Evolutionary conservation across 2,113 vertebrate species (phyloP).

Genomic region (Pelecanus crispus): DNA sequence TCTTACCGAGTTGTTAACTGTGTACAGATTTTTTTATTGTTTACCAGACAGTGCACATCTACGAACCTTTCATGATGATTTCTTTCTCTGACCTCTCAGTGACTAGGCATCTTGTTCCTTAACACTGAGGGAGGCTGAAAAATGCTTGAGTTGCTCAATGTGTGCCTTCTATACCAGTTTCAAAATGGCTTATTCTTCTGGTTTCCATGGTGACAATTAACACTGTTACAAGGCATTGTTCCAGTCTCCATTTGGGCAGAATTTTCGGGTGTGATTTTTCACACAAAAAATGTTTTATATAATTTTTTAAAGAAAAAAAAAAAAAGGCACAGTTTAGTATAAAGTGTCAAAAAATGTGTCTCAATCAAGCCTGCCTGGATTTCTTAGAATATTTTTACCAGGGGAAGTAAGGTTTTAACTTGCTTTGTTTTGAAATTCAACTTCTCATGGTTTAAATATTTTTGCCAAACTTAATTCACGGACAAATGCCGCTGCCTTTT

Average conservation of each 20-base stretch:
- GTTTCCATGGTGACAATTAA: constrained; percentile 98
- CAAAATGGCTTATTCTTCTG: constrained; percentile 97
- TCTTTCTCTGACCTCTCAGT: constrained; percentile 84
- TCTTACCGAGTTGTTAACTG: constrained; percentile 67
- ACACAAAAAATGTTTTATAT: constrained; percentile 48
- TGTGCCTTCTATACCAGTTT: constrained; percentile 88
- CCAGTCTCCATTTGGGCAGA: constrained; percentile 83
- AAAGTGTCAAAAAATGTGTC: constrained; percentile 74
- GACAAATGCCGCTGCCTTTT: neutral
- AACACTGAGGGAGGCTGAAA: constrained; percentile 81
- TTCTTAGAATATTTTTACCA: constrained; percentile 55
- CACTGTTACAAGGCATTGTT: constrained; percentile 94
- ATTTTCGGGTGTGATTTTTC: constrained; percentile 84
- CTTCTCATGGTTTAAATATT: constrained; percentile 31
- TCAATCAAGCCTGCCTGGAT: constrained; percentile 69
- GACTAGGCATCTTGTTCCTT: constrained; percentile 89
- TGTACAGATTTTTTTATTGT: constrained; percentile 72
- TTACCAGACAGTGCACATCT: constrained; percentile 75
- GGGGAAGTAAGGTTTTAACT: constrained; percentile 38
- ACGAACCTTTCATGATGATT: constrained; percentile 81
- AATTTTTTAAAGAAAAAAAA: constrained; percentile 41
- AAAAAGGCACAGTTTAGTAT: constrained; percentile 48
- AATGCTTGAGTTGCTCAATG: constrained; percentile 89
- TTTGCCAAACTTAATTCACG: constrained; percentile 26
- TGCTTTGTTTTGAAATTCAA: constrained; percentile 60